Conservation (phyloP, 2,797 vertebrate genomes). For the Synaphobranchus kaupii region DNA sequence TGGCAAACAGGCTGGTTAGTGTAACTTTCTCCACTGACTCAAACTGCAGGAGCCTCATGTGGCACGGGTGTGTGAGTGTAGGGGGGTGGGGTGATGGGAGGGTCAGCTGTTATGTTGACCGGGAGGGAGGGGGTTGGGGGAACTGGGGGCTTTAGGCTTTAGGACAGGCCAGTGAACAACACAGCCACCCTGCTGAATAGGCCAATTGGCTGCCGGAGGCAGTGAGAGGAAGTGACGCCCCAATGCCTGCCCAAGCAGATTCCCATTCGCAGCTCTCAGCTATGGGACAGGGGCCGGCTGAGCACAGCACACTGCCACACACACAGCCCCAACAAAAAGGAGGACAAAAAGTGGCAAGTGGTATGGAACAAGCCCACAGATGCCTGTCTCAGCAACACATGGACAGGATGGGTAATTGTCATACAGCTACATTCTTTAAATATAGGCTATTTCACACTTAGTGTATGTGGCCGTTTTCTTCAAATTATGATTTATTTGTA, state of each 20-base stretch:
- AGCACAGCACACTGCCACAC: not conserved
- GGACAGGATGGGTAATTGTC: not conserved
- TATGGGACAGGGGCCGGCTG: constrained; percentile 21
- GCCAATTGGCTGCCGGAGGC: constrained; percentile 71
- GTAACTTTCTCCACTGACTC: constrained; percentile 72
- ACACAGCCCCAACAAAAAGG: constrained; percentile 20
- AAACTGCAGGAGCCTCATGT: constrained; percentile 59
- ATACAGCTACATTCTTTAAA: not conserved
- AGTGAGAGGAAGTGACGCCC: constrained; percentile 57
- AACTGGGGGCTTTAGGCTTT: constrained; percentile 22
- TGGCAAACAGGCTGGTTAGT: constrained; percentile 40
- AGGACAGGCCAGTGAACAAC: constrained; percentile 33
- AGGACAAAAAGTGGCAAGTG: constrained; percentile 25
- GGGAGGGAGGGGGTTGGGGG: not conserved
- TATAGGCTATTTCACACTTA: not conserved
- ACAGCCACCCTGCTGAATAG: constrained; percentile 57
- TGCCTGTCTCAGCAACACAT: not conserved
- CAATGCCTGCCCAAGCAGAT: constrained; percentile 37
- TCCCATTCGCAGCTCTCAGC: constrained; percentile 48
- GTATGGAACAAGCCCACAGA: constrained; percentile 21
- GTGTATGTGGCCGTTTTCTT: not conserved
- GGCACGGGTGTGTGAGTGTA: constrained; percentile 56
- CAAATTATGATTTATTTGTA: not conserved
- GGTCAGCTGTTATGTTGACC: not conserved
- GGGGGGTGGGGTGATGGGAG: constrained; percentile 35